A percentile compares a stretch with the other conserved stretches of the same genome.
Conservation (phyloP, 2,797 vertebrate genomes). For the Rhynchonycteris naso region DNA sequence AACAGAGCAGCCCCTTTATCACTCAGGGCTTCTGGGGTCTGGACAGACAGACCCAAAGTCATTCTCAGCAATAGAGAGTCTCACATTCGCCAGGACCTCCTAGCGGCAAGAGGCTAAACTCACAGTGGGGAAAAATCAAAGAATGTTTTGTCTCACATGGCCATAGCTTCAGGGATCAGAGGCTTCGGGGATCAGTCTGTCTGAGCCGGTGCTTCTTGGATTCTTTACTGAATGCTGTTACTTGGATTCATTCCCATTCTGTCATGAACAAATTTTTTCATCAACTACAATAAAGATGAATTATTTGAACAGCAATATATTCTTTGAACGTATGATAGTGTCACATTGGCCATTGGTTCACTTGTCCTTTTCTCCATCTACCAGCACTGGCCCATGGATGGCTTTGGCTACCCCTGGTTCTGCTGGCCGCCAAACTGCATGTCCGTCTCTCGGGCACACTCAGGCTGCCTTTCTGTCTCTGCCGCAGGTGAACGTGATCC, state of each 20-base stretch:
- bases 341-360: fast-evolving
- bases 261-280: background rate
- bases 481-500: constrained; percentile 95
- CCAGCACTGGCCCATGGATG: background rate
- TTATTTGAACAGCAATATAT: fast-evolving
- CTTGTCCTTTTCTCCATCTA: background rate
- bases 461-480: background rate
- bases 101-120: fast-evolving
- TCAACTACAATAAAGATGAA: background rate
- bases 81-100: fast-evolving
- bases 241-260: too few relatives aligned
- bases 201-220: fast-evolving
- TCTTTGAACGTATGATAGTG: fast-evolving
- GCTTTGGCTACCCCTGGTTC: fast-evolving
- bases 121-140: fast-evolving
- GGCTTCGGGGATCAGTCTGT: too few relatives aligned
- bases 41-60: background rate
- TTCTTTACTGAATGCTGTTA: too few relatives aligned
- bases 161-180: background rate
- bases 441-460: fast-evolving
- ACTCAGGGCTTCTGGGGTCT: background rate
- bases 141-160: fast-evolving
- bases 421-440: fast-evolving
- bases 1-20: fast-evolving
- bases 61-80: fast-evolving